phyloP scores from a whole-genome alignment of 2,797 vertebrate species.

The Sebastes matsubarae region DNA sequence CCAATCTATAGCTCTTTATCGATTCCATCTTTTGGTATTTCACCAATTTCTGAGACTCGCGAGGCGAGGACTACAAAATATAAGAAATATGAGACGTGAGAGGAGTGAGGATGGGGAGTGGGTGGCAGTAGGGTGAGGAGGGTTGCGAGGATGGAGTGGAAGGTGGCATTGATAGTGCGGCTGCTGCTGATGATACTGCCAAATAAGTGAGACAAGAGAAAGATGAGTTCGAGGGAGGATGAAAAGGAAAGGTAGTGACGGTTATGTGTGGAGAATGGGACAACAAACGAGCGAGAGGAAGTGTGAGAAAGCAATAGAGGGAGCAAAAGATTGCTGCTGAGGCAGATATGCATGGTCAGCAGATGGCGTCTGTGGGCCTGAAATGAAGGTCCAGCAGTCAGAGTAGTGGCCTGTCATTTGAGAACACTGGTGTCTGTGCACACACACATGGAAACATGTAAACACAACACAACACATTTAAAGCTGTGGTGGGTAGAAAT shows the following conservation, averaged over 20 bases:
- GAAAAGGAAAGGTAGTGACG: constrained; percentile 17
- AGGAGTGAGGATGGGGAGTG: neutral
- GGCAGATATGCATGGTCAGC: constrained; percentile 53
- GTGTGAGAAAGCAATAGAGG: constrained; percentile 27
- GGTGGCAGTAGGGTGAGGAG: neutral
- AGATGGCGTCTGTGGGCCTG: constrained; percentile 37
- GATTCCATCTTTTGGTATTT: constrained; percentile 39
- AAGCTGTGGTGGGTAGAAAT: neutral
- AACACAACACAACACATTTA: constrained; percentile 1
- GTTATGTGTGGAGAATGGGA: constrained; percentile 1
- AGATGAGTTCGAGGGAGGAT: constrained; percentile 17
- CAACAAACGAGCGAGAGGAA: constrained; percentile 15
- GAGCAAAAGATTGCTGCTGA: constrained; percentile 20
- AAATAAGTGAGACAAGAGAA: constrained; percentile 24
- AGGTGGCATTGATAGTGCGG: constrained; percentile 1
- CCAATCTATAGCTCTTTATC: constrained; percentile 50
- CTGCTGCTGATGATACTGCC: constrained; percentile 8
- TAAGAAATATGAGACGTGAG: constrained; percentile 15
- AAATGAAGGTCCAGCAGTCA: constrained; percentile 40
- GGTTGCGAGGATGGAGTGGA: neutral
- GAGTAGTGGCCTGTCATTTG: constrained; percentile 25
- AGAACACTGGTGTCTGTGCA: constrained; percentile 20
- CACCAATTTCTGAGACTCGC: constrained; percentile 26
- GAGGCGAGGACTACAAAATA: constrained; percentile 8
- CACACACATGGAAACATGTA: constrained; percentile 4